Conservation (phyloP, 2,797 vertebrate genomes). For the Acrocephalus scirpaceus region DNA sequence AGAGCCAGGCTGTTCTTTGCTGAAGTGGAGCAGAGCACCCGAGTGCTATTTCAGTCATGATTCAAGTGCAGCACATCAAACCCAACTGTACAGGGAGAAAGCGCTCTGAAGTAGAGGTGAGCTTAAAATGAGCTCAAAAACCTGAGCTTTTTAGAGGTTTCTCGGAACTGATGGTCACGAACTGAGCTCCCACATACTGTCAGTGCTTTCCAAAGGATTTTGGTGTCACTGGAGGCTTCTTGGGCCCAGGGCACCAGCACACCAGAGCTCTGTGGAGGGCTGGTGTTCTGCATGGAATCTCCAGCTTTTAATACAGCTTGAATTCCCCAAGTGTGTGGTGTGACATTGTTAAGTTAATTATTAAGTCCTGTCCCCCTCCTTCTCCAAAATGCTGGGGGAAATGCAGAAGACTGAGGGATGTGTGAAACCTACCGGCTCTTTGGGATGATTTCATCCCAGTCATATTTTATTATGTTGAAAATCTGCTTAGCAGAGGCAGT, state of each 20-base stretch:
- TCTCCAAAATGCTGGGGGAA: background rate
- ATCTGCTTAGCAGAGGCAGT: background rate
- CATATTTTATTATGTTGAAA: background rate
- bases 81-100: rapidly evolving
- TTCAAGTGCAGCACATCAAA: background rate
- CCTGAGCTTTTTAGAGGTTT: background rate
- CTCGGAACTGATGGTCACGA: background rate
- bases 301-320: background rate
- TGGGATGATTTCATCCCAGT: background rate
- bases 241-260: background rate
- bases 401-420: background rate
- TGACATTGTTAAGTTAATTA: background rate
- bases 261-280: background rate
- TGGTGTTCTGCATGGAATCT: background rate
- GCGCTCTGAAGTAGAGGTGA: background rate
- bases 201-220: background rate
- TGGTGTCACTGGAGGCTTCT: background rate
- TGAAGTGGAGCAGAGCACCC: background rate
- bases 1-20: background rate
- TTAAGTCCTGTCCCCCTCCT: background rate
- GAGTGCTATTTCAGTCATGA: background rate
- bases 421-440: background rate
- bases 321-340: background rate
- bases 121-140: background rate
- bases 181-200: rapidly evolving